Base-by-base conservation (phyloP, 2,797 vertebrate species). In the Tauraco hartlaubi region DNA sequence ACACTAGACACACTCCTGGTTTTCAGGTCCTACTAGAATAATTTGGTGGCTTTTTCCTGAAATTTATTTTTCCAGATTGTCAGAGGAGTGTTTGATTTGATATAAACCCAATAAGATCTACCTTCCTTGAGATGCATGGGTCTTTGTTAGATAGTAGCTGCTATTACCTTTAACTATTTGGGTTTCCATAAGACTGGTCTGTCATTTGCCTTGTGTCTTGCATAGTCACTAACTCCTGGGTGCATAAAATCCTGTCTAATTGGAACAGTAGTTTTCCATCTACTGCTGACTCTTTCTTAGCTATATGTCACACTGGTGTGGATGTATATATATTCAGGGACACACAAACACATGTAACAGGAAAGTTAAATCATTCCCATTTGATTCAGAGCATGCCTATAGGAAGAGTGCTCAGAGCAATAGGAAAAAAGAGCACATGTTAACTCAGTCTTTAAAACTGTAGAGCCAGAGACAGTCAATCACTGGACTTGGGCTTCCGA, bases 21-120 rank as follows among this genome's bases (percentile, higher is more conserved):
- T 91, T 96, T 87, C 75, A 43, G 44, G 56, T 94, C 22, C 29
- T 91, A 49, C 44, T 9, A 52, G 43, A 37, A 25, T 91, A 92
- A 83, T 54, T 9, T 6, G 8, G 9, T 72, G 54, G 20, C 52
- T 78, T 81, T 88, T 87, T 66, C 29, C 29, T 82, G 68, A 92
- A 74, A 66, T 67, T 84, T 84, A 3, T 67, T 90, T 77, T 93
- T 56, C 62, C 26, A 37, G 31, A 55, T 80, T 88, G 41, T 82
- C 33, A 69, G 73, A 76, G 33, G 29, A 86, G 74, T 41, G 67
- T 37, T 74, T 5, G 22, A 33, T 59, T 94, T 84, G 86, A 72
- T 84, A 46, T 26, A 76, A 90, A 85, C 51, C 85, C 39, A 63
- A 1, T 41, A 55, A 86, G 23, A 49, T 73, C 31, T 83, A 6